These are phyloP conservation scores for Calliphora vomitoria DNA, from an alignment of 2,888 invertebrate genomes.

Conservation along the genomic window DNA sequence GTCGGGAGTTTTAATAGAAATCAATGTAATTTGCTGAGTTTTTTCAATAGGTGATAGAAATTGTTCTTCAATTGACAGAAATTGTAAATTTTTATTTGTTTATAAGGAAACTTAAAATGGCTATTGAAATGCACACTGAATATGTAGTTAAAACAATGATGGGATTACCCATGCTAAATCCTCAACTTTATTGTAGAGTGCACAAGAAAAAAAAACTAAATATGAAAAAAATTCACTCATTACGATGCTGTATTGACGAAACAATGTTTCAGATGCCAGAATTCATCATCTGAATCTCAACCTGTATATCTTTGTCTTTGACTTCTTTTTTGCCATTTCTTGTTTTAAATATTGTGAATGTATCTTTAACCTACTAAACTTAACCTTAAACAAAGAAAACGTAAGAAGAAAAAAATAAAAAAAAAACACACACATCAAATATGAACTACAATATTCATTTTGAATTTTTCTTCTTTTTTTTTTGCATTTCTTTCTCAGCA, in stretches of 20 bases:
- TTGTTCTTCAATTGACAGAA: too few species aligned
- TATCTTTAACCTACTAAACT: constrained; percentile 72
- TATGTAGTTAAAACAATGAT: too few species aligned
- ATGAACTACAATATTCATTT: constrained; percentile 31
- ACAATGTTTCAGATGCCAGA: constrained; percentile 8
- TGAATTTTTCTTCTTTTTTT: background rate
- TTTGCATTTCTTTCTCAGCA: constrained; percentile 2
- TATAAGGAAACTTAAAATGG: too few species aligned
- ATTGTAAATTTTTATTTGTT: too few species aligned
- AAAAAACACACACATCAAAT: constrained; percentile 13
- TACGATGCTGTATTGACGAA: constrained; percentile 1
- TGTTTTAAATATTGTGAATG: constrained; percentile 42
- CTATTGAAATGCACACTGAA: too few species aligned
- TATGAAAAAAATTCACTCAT: background rate
- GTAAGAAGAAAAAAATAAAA: background rate
- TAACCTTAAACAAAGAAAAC: constrained; percentile 64
- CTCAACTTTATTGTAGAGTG: too few species aligned
- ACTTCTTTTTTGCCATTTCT: constrained; percentile 16
- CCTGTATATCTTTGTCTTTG: background rate
- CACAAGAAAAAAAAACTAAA: background rate
- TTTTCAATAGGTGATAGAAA: too few species aligned
- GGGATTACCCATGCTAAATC: too few species aligned
- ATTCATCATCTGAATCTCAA: constrained; percentile 38
- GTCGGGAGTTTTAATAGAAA: too few species aligned
- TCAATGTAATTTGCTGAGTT: too few species aligned